These are phyloP conservation scores for Pasiphila rectangulata DNA, from an alignment of 2,888 invertebrate genomes.

Conservation along the genomic window DNA sequence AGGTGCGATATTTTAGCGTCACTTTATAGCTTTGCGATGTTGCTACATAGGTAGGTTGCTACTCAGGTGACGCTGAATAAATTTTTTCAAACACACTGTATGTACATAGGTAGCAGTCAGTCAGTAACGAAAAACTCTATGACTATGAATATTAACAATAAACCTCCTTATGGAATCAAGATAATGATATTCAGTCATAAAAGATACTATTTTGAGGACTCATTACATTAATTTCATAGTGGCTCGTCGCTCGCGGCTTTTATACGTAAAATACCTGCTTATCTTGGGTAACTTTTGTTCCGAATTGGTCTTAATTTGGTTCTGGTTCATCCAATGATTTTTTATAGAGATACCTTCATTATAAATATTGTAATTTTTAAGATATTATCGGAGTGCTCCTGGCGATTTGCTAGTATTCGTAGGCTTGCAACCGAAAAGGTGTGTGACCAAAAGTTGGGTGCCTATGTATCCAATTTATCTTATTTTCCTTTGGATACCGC, in stretches of 20 bases:
- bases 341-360: constrained; percentile 3
- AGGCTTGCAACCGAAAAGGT: no score
- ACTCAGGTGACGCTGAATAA: no score
- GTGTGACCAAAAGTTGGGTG: no score
- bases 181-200: constrained; percentile 47
- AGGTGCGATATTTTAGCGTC: no score
- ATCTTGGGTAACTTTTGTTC: constrained; percentile 5
- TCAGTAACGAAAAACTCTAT: not conserved
- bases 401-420: no score
- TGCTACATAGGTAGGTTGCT: no score
- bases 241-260: constrained; percentile 10
- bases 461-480: no score
- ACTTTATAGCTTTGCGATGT: no score
- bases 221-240: constrained; percentile 41
- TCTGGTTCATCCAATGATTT: constrained; percentile 1
- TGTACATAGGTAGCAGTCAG: no score
- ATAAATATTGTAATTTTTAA: constrained; percentile 18
- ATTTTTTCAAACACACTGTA: not conserved
- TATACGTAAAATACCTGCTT: constrained; percentile 13
- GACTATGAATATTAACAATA: not conserved
- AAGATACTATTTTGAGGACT: constrained; percentile 35
- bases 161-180: constrained; percentile 30
- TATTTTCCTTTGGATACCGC: no score
- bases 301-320: constrained; percentile 10
- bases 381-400: constrained; percentile 17